Base-by-base conservation (phyloP, 2,797 vertebrate genomes). In the Artibeus lituratus region DNA sequence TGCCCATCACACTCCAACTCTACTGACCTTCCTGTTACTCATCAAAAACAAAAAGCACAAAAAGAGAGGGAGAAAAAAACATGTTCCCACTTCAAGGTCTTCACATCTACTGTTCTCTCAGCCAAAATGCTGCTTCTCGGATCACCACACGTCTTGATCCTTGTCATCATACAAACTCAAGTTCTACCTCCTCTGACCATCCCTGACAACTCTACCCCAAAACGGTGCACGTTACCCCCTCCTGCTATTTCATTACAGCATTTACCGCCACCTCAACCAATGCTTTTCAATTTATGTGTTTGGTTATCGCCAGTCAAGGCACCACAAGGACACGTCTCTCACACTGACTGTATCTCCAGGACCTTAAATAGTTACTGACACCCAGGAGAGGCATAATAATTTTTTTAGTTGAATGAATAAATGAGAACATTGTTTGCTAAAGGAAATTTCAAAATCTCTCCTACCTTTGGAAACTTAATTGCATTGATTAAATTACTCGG, bases 391-490 rank as follows among this genome's bases (percentile, higher is more conserved):
- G 49, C 21, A 14, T 82, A 55, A 70, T 37, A 89, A 19, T 91
- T 59, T 39, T 87, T 94, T 53, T 83, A 26, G 94, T 87, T 42
- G 76, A 87, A 76, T 72, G 39, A 91, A 93, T 82, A 76, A 39
- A 47, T 89, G 51, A 49, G n/a, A 29, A 81, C 55, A 16, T 15
- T 77, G 32, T 82, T 90, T 92, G 57, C 35, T 84, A 95, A 72
- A 72, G 73, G 24, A 91, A 90, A 37, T 51, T 88, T 81, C 44
- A 87, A 94, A 96, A 72, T 81, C 42, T 14, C 37, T 77, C 39
- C 15, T 73, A 87, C 37, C 69, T 88, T 86, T 90, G 59, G 85
- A 96, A 95, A 94, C 10, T 59, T 89, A 76, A 74, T 32, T 78
- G 51, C 53, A 70, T 35, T 62, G 59, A 87, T 84, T 72, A 88